Evolutionary conservation across 2,888 invertebrate species (phyloP), one percentile per base, ranked within the genome.

Genomic region (Lithophane leautieri): DNA sequence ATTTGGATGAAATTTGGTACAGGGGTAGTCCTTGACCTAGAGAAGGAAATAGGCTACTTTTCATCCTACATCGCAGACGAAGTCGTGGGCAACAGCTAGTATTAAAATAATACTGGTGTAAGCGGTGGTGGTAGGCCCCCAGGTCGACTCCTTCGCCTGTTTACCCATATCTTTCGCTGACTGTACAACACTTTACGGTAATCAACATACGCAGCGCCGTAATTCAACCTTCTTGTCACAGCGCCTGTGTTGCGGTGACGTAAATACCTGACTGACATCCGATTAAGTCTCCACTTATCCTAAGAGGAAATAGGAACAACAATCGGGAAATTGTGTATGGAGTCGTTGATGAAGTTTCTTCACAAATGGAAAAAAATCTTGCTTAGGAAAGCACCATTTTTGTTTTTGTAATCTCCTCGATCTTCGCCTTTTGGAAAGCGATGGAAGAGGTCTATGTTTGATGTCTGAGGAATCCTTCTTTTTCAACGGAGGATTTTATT

Each of bases 251-350:
- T 82, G 86, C 42, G 82, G 78, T 52, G 68, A 71, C 56, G 70
- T 66, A 77, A 66, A 85, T 71, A 82, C 9, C 50, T 70, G 76
- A 70, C 61, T 82, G 83, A 65, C 78, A 85, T 82, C 70, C 61
- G 61, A 85, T 82, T 81, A 74, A 81, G 70, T 70, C 65, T 34
- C 42, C 50, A n/a, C 56, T 74, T 67, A 60, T 52, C n/a, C 40
- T 50, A 16, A 0, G 50, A 42, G 69, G n/a, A 76, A 80, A 73
- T 68, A 66, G 50, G 50, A 52, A 74, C 50, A 40, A 54, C 56
- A 50, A 44, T 34, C 7, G 34, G 19, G 14, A 40, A 47, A 75
- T 40, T 54, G 52, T 28, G n/a, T 73, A 0, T n/a, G 22, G 22
- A 73, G 22, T 40, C 12, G 28, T 25, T 40, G 22, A 12, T 50